These are phyloP conservation scores for Calliopsis andreniformis DNA, from an alignment of 1,140 invertebrate species.

Conservation along the genomic window DNA sequence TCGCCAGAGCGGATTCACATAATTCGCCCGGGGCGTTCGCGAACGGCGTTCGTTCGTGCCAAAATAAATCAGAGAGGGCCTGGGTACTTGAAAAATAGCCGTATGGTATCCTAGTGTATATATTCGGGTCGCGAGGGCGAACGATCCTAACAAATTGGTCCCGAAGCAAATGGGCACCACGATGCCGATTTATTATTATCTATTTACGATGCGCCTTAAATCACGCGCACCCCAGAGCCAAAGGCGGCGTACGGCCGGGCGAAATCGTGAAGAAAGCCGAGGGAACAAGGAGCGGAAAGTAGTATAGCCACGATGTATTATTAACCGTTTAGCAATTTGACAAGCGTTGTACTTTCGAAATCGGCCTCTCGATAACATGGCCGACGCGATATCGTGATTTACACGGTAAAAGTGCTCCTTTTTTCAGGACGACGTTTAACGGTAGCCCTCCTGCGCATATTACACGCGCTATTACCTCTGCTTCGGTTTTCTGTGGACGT, in stretches of 20 bases:
- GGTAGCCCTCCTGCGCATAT: not conserved
- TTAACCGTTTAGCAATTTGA: slow-evolving; percentile 61
- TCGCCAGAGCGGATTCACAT: slow-evolving; percentile 44
- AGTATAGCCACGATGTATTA: slow-evolving; percentile 46
- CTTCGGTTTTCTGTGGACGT: not conserved
- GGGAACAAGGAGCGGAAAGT: slow-evolving; percentile 52
- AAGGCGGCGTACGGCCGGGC: slow-evolving; percentile 34
- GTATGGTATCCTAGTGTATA: slow-evolving; percentile 59
- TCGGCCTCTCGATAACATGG: slow-evolving; percentile 17
- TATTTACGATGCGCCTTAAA: slow-evolving; percentile 70
- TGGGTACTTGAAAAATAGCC: slow-evolving; percentile 63
- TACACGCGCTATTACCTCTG: slow-evolving; percentile 18
- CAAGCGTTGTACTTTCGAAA: slow-evolving; percentile 51
- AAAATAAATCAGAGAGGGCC: slow-evolving; percentile 62
- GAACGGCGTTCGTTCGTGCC: slow-evolving; percentile 53
- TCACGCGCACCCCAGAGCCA: slow-evolving; percentile 51
- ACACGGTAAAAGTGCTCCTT: slow-evolving; percentile 8
- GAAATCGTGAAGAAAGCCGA: slow-evolving; percentile 62
- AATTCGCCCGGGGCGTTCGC: slow-evolving; percentile 50
- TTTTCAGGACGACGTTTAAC: not conserved
- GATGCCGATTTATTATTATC: slow-evolving; percentile 71
- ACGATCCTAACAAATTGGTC: slow-evolving; percentile 71
- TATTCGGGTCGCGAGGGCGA: slow-evolving; percentile 67
- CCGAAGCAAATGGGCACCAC: slow-evolving; percentile 67
- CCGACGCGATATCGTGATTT: slow-evolving; percentile 10